Base-by-base conservation (phyloP, 2,113 vertebrate species). In the Hippocampus abdominalis region DNA sequence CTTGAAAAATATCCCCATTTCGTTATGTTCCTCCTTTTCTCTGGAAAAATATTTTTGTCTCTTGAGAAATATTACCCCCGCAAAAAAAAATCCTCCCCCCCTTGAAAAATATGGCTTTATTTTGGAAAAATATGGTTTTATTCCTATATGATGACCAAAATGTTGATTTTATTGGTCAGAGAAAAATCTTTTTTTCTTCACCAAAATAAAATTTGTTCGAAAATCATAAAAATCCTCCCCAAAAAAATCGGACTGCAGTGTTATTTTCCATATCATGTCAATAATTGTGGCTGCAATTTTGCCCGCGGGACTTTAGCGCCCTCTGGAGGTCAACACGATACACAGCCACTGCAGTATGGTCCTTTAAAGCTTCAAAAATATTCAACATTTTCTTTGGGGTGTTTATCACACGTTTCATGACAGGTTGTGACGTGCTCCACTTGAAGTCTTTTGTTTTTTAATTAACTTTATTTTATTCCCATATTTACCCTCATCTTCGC, bases 401-500 rank as follows among this genome's bases (percentile, higher is more conserved):
- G 66, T 64, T 72, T 76, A 60, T 61, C 75, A 4, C 25, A 39
- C 10, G 10, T 66, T 60, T 75, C 69, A 53, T 67, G 23, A n/a
- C 80, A 73, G 72, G 80, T 69, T 18, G 39, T 86, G 82, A 79
- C 76, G 81, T 79, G 81, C 77, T 74, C 79, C 56, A 51, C 49
- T 51, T 54, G 74, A 91, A 87, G 84, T 90, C 63, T 61, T 69
- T 66, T n/a, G n/a, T 69, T 82, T 71, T 82, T 49, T 64, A 64
- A 74, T 62, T 75, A 65, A 70, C 70, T 71, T 72, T 72, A 18
- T 39, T 57, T 59, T 8, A 67, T 63, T 36, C 42, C 65, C 23
- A 3, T 64, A 44, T 78, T 62, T 71, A 49, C 76, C 60, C 56
- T 49, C 62, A 64, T 72, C 74, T 79, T 78, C 70, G 80, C 83